Base-by-base conservation (phyloP, 2,113 vertebrate species). In the Toxotes chatareus region DNA sequence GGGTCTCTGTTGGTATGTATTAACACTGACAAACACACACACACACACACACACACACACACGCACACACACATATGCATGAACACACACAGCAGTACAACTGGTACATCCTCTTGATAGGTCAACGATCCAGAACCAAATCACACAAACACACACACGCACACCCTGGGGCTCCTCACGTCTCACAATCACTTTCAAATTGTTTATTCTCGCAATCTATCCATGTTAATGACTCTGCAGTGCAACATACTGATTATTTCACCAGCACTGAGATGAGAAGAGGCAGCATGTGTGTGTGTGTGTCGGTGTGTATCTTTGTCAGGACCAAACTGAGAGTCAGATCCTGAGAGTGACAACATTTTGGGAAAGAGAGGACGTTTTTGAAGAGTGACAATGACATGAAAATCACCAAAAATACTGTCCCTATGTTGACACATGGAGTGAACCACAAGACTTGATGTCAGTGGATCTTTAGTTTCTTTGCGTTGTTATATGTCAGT, bases 81-180 rank as follows among this genome's bases (percentile, higher is more conserved):
- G 6, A 6, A 55, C 49, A 72, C 51, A 80, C 61, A 61, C 67
- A 31, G 31, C 19, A 0, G 40, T 57, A 12, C 46, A 59, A 71
- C 72, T 83, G 76, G 44, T 75, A 65, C 46, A 71, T 67, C 55
- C 65, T 65, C 76, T 74, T 83, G 76, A 83, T 65, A 79, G 61
- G 80, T 86, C 80, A 83, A 62, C 71, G 76, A 72, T 83, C 42
- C 65, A 79, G 70, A 86, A 75, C 69, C 34, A 70, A 80, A 75
- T 75, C 60, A 57, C 42, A 68, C 73, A 81, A 63, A 73, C 72
- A 71, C 60, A 69, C 62, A 55, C 62, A 49, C 77, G 74, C 38
- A 80, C 44, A 77, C 38, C 80, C 73, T 59, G 42, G 38, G 77
- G 81, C 77, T 79, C 70, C 53, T 44, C 55, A 46, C 14, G 4